phyloP scores from a whole-genome alignment of 2,113 vertebrate genomes.

The Stercorarius parasiticus region DNA sequence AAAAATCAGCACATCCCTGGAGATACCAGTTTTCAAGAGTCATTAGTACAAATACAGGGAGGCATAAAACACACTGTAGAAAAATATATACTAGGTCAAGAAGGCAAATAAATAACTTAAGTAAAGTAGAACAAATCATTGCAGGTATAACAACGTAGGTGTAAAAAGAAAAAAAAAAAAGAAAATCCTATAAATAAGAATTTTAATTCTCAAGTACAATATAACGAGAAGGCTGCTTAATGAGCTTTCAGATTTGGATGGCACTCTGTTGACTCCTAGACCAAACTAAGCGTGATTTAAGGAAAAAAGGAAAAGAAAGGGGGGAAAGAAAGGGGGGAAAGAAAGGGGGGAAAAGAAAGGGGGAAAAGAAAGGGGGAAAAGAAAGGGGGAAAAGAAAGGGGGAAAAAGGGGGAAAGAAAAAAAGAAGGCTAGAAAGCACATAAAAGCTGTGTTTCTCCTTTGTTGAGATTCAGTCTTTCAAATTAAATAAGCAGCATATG shows the following conservation, averaged over 20 bases:
- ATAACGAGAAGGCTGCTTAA: background rate
- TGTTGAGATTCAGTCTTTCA: background rate
- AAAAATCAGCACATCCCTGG: background rate
- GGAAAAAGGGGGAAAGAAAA: background rate
- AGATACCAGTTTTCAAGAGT: background rate
- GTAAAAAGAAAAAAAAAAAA: background rate
- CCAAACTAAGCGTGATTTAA: background rate
- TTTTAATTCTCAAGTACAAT: background rate
- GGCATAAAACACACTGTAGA: background rate
- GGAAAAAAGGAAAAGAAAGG: background rate
- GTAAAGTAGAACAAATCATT: background rate
- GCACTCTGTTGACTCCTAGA: background rate
- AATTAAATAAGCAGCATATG: slow-evolving; percentile 21
- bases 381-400: too few species aligned
- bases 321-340: too few species aligned
- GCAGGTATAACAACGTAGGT: background rate
- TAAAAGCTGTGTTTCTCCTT: background rate
- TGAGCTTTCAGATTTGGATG: background rate
- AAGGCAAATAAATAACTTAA: background rate
- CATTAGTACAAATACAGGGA: background rate
- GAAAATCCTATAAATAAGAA: background rate
- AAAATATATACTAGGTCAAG: background rate
- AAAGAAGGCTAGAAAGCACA: background rate
- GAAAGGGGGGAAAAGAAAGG: background rate
- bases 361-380: background rate